Percentiles rank a stretch among this genome's conserved stretches.
Conservation (phyloP, 2,888 invertebrate genomes). For the Lepidocyrtoides sp. region DNA sequence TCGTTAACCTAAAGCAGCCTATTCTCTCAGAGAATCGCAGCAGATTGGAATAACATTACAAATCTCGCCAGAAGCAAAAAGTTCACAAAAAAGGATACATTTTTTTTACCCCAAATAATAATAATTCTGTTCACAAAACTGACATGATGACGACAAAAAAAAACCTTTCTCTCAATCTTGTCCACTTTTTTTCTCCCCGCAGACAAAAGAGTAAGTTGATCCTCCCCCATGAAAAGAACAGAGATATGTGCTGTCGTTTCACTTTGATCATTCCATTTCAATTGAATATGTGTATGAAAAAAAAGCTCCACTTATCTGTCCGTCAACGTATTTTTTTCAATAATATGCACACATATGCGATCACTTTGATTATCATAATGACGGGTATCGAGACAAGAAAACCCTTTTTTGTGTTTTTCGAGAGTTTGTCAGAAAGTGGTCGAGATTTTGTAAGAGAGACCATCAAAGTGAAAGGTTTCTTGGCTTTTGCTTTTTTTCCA, state of each 20-base stretch:
- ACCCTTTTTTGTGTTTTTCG: slow-evolving; percentile 34
- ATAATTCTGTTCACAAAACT: background rate
- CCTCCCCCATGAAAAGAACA: background rate
- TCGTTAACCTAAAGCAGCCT: background rate
- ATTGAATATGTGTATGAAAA: too few species aligned
- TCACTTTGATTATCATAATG: slow-evolving; percentile 72
- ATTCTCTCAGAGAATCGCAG: slow-evolving; percentile 18
- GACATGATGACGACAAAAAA: slow-evolving; percentile 33
- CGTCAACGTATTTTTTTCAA: background rate
- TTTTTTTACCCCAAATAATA: background rate
- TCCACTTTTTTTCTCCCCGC: too few species aligned
- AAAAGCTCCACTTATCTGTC: too few species aligned
- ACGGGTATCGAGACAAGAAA: slow-evolving; percentile 21
- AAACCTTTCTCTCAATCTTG: background rate
- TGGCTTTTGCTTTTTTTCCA: too few species aligned
- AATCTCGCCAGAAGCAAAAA: slow-evolving; percentile 5
- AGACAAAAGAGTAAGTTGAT: background rate
- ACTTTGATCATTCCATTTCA: slow-evolving; percentile 35
- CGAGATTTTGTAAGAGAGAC: slow-evolving; percentile 8
- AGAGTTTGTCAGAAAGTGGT: background rate
- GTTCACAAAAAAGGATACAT: slow-evolving; percentile 14
- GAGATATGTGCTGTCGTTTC: background rate
- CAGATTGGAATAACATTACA: slow-evolving; percentile 46
- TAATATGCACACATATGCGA: slow-evolving; percentile 43
- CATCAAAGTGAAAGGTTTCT: too few species aligned